phyloP scores from a whole-genome alignment of 2,888 invertebrate genomes.

The Argynnis bischoffii region DNA sequence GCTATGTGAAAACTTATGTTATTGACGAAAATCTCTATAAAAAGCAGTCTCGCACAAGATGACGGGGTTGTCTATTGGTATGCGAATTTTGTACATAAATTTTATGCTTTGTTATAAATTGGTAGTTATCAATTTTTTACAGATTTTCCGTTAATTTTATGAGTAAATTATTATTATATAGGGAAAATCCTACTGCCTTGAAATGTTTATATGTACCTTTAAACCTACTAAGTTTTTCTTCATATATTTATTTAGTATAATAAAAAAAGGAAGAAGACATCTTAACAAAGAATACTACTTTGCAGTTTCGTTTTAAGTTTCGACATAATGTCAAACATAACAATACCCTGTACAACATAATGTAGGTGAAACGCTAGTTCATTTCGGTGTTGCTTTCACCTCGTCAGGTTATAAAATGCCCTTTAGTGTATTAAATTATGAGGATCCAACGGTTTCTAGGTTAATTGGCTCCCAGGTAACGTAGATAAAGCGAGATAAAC shows the following conservation, averaged over 20 bases:
- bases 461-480: conserved; percentile 52
- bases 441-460: conserved; percentile 51
- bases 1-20: neutral
- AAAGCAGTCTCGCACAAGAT: neutral
- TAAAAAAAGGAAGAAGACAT: too few species aligned
- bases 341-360: conserved; percentile 20
- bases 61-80: too few species aligned
- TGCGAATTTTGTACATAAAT: too few species aligned
- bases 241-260: too few species aligned
- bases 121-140: neutral
- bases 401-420: conserved; percentile 50
- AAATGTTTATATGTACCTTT: too few species aligned
- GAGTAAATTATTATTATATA: too few species aligned
- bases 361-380: conserved; percentile 39
- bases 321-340: conserved; percentile 9
- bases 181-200: too few species aligned
- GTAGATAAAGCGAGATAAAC: conserved; percentile 38
- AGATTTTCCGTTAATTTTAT: too few species aligned
- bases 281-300: neutral
- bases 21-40: neutral
- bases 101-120: neutral
- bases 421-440: conserved; percentile 57
- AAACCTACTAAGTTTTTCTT: too few species aligned
- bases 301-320: conserved; percentile 6
- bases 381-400: conserved; percentile 51